These are phyloP conservation scores for Cololabis saira DNA, from an alignment of 2,113 vertebrate species.

Conservation along the genomic window DNA sequence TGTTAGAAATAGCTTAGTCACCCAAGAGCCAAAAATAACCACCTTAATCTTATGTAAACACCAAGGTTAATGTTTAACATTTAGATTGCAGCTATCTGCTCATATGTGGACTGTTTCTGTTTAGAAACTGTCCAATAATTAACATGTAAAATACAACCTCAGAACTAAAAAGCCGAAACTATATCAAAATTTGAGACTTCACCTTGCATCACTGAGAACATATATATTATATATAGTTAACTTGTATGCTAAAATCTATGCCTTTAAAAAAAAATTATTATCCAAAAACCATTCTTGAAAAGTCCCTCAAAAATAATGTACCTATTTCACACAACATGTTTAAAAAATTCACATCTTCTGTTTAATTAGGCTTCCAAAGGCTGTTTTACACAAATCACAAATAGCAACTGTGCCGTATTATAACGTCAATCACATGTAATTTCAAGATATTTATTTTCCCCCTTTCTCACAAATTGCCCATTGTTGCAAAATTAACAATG, in stretches of 20 bases:
- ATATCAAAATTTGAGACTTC: not conserved
- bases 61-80: conserved; percentile 12
- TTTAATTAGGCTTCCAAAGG: conserved; percentile 71
- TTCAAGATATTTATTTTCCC: conserved; percentile 29
- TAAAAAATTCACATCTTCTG: conserved; percentile 69
- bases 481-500: conserved; percentile 38
- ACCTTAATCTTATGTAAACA: conserved; percentile 18
- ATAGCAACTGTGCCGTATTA: conserved; percentile 58
- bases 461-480: not conserved
- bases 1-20: conserved; percentile 21
- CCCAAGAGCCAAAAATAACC: conserved; percentile 25
- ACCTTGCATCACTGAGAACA: not conserved
- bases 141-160: not conserved
- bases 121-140: conserved; percentile 1
- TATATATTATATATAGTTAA: not conserved
- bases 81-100: no score
- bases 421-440: conserved; percentile 29
- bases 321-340: conserved; percentile 44
- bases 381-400: conserved; percentile 46
- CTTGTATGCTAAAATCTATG: not conserved
- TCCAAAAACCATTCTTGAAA: not conserved
- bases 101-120: not conserved
- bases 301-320: conserved; percentile 7
- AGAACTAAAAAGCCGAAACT: not conserved
- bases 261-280: not conserved